Evolutionary conservation across 2,113 vertebrate genomes (phyloP).

Genomic region (Oreochromis aureus): DNA sequence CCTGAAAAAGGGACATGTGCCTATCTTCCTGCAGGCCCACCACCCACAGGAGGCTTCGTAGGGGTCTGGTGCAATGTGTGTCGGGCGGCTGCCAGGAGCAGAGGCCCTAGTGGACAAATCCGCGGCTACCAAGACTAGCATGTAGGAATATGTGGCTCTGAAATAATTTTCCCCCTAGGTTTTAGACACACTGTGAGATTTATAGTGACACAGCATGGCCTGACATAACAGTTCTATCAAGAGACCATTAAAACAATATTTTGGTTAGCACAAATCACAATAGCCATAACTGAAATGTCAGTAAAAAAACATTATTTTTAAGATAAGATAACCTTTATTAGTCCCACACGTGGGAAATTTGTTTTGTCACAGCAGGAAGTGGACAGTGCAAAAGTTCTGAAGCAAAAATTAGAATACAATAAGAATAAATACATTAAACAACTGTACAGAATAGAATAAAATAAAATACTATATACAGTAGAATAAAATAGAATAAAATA

Average conservation of each 20-base stretch:
- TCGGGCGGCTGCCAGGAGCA: rapidly evolving
- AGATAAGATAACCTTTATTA: neutral
- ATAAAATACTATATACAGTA: no score
- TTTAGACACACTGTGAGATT: neutral
- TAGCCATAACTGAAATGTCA: neutral
- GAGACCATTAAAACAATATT: neutral
- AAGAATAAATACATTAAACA: no score
- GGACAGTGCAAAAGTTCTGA: no score
- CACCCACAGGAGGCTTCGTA: neutral
- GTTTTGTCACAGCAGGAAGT: no score
- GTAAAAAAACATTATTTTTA: neutral
- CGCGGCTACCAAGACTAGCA: rapidly evolving
- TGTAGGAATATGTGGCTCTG: neutral
- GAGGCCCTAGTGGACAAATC: neutral
- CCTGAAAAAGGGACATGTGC: neutral
- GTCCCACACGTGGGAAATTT: no score
- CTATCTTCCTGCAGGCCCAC: neutral
- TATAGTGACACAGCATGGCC: neutral
- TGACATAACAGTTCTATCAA: neutral
- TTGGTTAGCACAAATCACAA: neutral
- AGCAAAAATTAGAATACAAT: no score
- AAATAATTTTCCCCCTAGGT: neutral
- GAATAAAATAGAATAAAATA: no score
- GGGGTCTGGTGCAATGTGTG: neutral
- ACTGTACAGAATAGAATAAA: no score